Percentiles rank a stretch among this genome's conserved stretches.
Conservation (phyloP, 2,113 vertebrate species). For the Alligator mississippiensis region DNA sequence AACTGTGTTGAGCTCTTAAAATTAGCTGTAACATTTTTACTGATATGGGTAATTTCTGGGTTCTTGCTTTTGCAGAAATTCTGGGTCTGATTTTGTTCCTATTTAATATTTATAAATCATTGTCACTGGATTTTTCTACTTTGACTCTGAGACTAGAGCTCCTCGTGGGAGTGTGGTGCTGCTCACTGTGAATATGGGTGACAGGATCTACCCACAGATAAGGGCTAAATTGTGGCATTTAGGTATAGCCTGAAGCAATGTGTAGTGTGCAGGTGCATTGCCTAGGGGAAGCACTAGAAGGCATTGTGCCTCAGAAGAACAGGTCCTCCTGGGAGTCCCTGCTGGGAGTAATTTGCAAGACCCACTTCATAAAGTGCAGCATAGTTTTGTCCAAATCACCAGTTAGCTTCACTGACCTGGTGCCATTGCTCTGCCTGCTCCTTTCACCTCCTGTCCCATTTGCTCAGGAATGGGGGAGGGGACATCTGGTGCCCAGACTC, state of each 20-base stretch:
- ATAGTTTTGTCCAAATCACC: not conserved
- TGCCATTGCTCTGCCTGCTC: not conserved
- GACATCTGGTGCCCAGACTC: not conserved
- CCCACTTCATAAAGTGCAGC: not conserved
- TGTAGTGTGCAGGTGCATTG: not conserved
- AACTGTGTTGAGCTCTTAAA: not conserved
- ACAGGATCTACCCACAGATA: not conserved
- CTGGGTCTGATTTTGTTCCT: not conserved
- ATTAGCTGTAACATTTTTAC: not conserved
- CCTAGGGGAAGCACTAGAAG: not conserved
- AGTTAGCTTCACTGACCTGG: not conserved
- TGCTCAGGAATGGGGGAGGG: too few relatives aligned
- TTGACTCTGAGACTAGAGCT: not conserved
- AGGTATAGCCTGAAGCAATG: not conserved
- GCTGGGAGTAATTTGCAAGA: fast-evolving
- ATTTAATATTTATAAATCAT: not conserved
- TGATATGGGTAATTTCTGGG: not conserved
- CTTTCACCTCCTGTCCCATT: too few relatives aligned
- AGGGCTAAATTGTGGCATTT: not conserved
- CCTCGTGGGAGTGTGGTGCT: not conserved
- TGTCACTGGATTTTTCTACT: not conserved
- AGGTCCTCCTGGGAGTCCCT: not conserved
- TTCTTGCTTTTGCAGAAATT: not conserved
- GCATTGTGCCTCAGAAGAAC: not conserved
- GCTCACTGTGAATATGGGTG: not conserved